Percentiles rank a stretch among this genome's conserved stretches.
Evolutionary conservation across 2,113 vertebrate genomes (phyloP).

Genomic region (Cettia cetti): DNA sequence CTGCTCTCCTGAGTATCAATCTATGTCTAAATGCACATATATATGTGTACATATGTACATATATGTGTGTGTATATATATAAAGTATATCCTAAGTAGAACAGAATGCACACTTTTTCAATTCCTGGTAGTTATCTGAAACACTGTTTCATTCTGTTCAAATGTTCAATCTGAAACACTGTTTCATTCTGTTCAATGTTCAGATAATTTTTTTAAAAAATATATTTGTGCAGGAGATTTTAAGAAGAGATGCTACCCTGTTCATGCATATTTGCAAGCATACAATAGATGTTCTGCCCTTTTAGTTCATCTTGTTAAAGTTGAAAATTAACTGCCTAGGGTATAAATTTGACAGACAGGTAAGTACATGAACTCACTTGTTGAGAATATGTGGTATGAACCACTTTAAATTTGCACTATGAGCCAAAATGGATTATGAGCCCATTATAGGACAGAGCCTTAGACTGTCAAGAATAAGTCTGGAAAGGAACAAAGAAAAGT

Average conservation of each 20-base stretch:
- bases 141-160: no score
- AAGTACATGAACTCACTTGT: not conserved
- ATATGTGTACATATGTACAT: accelerated
- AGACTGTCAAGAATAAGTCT: not conserved
- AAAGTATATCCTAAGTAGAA: not conserved
- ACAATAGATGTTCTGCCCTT: not conserved
- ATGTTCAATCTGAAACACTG: no score
- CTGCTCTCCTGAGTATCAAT: not conserved
- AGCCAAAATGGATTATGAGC: not conserved
- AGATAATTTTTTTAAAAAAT: accelerated
- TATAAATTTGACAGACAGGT: not conserved
- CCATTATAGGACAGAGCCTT: not conserved
- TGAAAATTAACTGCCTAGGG: not conserved
- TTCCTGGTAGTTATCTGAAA: not conserved
- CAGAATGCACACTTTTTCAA: not conserved
- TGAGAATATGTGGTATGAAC: not conserved
- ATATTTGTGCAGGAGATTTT: not conserved
- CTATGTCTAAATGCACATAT: not conserved
- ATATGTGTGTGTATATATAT: not conserved
- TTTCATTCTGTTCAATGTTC: no score
- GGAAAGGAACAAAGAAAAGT: not conserved
- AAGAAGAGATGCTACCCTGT: not conserved
- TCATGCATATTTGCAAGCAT: not conserved
- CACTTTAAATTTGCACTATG: not conserved
- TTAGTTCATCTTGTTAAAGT: not conserved